Evolutionary conservation across 2,113 vertebrate species (phyloP).

Genomic region (Aldabrachelys gigantea): DNA sequence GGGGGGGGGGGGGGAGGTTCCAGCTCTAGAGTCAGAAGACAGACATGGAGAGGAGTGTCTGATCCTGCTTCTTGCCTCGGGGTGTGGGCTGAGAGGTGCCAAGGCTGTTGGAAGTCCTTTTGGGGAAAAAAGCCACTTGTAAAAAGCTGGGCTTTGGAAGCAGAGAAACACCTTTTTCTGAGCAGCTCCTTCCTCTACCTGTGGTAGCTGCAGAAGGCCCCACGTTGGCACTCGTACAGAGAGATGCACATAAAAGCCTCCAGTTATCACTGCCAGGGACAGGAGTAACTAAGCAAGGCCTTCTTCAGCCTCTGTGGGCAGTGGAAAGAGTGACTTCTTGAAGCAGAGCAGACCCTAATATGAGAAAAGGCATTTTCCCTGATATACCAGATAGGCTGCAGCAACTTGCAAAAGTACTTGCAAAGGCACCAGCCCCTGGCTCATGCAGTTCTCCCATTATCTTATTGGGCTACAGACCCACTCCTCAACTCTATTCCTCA

Average conservation of each 20-base stretch:
- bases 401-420: not conserved
- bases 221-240: not conserved
- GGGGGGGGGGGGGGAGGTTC: not conserved
- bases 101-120: not conserved
- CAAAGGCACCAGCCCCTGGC: not conserved
- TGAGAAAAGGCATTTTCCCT: not conserved
- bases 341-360: not conserved
- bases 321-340: not conserved
- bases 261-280: not conserved
- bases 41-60: not conserved
- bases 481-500: not conserved
- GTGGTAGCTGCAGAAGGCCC: not conserved
- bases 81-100: not conserved
- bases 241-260: not conserved
- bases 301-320: not conserved
- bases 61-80: not conserved
- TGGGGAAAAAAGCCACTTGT: not conserved
- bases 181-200: not conserved
- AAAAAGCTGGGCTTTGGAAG: not conserved
- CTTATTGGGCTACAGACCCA: accelerated
- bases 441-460: not conserved
- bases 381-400: not conserved
- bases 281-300: not conserved
- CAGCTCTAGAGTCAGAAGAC: not conserved
- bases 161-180: not conserved